phyloP scores from a whole-genome alignment of 2,888 invertebrate species.

The Tetragonula carbonaria region DNA sequence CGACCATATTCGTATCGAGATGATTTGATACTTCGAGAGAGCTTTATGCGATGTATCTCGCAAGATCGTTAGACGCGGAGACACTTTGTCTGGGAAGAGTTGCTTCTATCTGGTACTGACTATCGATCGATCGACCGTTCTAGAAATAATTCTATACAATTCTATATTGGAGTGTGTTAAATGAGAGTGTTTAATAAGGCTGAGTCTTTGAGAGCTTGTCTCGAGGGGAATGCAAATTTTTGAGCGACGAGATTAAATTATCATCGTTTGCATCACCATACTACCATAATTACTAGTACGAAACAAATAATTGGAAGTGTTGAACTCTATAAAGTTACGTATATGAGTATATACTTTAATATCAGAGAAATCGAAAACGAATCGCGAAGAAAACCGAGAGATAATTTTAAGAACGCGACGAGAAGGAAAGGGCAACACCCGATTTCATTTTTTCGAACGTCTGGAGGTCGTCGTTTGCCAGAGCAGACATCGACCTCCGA shows the following conservation, averaged over 20 bases:
- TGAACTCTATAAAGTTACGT: no score
- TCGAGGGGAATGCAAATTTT: neutral
- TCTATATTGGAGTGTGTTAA: neutral
- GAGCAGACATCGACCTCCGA: neutral
- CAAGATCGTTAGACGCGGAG: neutral
- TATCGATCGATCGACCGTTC: neutral
- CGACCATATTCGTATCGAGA: conserved; percentile 19
- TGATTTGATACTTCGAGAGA: conserved; percentile 20
- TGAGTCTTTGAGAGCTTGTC: neutral
- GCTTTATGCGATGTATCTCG: neutral
- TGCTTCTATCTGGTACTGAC: neutral
- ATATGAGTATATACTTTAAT: no score
- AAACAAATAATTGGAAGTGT: neutral
- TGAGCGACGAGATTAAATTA: neutral
- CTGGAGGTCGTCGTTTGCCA: neutral
- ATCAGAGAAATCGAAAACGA: no score
- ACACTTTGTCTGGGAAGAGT: neutral
- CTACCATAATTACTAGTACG: neutral
- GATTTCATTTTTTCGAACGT: conserved; percentile 46
- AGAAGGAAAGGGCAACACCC: neutral
- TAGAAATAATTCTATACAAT: neutral
- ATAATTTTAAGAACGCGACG: no score
- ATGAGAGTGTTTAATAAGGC: neutral
- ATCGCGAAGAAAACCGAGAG: no score
- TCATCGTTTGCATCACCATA: neutral